phyloP scores from a whole-genome alignment of 2,888 invertebrate genomes.

The Nysson spinosus region DNA sequence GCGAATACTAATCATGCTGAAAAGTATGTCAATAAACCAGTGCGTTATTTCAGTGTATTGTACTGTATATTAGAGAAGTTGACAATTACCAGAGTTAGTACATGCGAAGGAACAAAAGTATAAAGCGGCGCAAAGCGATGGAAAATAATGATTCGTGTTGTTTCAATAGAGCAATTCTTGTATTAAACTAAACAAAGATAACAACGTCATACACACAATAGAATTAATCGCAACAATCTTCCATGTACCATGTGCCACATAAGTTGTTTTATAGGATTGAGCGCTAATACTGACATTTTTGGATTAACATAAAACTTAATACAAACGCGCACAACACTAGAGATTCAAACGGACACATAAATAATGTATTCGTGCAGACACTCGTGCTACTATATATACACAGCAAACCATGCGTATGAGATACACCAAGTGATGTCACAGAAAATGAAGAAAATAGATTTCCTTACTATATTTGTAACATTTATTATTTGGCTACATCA shows the following conservation, averaged over 20 bases:
- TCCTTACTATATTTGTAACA: slow-evolving; percentile 76
- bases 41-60: slow-evolving; percentile 24
- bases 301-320: no score
- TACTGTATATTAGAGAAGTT: slow-evolving; percentile 15
- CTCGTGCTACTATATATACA: slow-evolving; percentile 13
- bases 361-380: background rate
- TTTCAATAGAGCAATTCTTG: no score
- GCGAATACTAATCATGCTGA: slow-evolving; percentile 23
- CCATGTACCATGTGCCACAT: no score
- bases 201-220: no score
- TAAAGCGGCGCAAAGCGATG: background rate
- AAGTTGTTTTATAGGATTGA: no score
- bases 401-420: slow-evolving; percentile 36
- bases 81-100: background rate
- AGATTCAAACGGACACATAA: background rate
- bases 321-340: background rate
- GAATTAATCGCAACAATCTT: no score
- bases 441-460: slow-evolving; percentile 63
- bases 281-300: no score
- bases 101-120: background rate
- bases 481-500: slow-evolving; percentile 77
- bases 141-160: no score
- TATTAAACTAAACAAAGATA: no score
- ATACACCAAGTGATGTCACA: slow-evolving; percentile 45
- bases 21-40: slow-evolving; percentile 4